Evolutionary conservation across 2,797 vertebrate genomes (phyloP), one percentile per base, ranked within the genome.

Genomic region (Pipistrellus kuhlii): DNA sequence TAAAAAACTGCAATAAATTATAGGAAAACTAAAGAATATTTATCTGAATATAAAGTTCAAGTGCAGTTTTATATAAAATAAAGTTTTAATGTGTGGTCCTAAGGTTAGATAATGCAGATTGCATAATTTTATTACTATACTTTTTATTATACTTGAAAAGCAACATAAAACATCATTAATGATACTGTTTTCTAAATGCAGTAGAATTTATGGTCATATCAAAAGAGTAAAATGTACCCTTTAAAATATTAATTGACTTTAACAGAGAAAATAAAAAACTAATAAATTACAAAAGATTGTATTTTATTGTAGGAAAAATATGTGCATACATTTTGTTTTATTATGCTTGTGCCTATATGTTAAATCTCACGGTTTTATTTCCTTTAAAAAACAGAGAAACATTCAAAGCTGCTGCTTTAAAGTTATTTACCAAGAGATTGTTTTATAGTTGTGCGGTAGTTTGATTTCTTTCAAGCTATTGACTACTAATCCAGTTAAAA

Each of bases 61-160:
- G 57, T 32, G 18, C 17, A 13, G 72, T 78, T 84, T 93, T 57
- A 55, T 41, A 88, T 32, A 53, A 35, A 83, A 84, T 68, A 73
- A 46, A 1, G 7, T 77, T 93, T 81, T 82, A 90, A 76, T 84
- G 32, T 35, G 68, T 35, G 30, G 1, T 41, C 62, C 23, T 90
- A 93, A 93, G 59, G 35, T 72, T 96, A 88, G 57, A 76, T 78
- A 51, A 38, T 66, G 30, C 64, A 17, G 3, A 76, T 9, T 21
- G 27, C n/a, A 85, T 76, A n/a, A 44, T 83, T 91, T 81, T 93
- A 32, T 94, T 92, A 20, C 38, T 41, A 41, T 41, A 6, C 38
- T 41, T 83, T 91, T 81, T 93, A 32, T 94, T 92, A 20, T 66
- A 88, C 81, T 86, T 93, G 8, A 46, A 4, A 59, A 76, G 30